A percentile compares a stretch with the other conserved stretches of the same genome.
These are phyloP conservation scores for Agraylea sexmaculata DNA, from an alignment of 1,140 invertebrate species.

Conservation along the genomic window DNA sequence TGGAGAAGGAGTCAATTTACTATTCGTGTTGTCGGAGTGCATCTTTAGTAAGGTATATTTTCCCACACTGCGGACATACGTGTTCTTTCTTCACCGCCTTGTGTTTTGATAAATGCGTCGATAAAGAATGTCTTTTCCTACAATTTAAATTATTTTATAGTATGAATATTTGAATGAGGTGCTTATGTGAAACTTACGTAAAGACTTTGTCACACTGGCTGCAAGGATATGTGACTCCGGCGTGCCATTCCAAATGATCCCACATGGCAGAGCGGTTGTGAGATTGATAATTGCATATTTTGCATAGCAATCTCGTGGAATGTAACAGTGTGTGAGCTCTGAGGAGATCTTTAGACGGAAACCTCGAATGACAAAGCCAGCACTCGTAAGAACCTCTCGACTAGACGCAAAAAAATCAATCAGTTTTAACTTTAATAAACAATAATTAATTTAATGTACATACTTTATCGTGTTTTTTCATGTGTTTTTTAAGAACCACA, in stretches of 20 bases:
- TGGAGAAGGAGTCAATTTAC: too few relatives aligned
- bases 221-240: conserved; percentile 13
- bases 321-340: conserved; percentile 11
- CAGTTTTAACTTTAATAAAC: background rate
- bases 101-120: too few relatives aligned
- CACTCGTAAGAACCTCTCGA: conserved; percentile 10
- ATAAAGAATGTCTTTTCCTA: too few relatives aligned
- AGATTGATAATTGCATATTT: conserved; percentile 8
- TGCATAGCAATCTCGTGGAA: conserved; percentile 13
- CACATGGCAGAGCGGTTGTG: conserved; percentile 8
- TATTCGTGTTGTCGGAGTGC: too few relatives aligned
- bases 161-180: background rate
- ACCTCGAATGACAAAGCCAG: conserved; percentile 14
- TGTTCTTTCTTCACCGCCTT: too few relatives aligned
- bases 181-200: conserved; percentile 5
- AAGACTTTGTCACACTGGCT: conserved; percentile 9
- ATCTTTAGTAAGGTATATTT: too few relatives aligned
- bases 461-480: conserved; percentile 31
- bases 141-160: too few relatives aligned
- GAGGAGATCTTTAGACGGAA: conserved; percentile 6
- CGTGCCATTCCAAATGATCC: conserved; percentile 19
- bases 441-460: background rate
- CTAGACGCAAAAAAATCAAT: conserved; percentile 5
- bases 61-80: too few relatives aligned
- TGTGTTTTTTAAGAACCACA: conserved; percentile 28